These are phyloP conservation scores for Lithophane semibrunnea DNA, from an alignment of 2,888 invertebrate species.

Conservation along the genomic window DNA sequence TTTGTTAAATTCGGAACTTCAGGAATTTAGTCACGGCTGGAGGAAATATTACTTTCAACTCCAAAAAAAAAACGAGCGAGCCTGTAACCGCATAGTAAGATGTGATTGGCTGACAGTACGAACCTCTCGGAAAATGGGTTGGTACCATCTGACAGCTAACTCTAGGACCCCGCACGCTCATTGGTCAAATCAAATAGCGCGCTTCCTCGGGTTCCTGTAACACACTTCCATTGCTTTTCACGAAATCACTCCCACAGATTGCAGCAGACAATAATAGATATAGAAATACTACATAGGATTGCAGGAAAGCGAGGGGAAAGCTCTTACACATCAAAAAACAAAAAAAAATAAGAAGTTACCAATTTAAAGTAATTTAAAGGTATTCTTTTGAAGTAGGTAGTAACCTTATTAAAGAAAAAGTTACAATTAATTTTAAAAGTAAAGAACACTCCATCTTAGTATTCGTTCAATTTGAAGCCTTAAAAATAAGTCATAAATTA, in stretches of 20 bases:
- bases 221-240: no score
- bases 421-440: neutral
- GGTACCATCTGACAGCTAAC: no score
- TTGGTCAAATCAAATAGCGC: no score
- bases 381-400: neutral
- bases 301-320: no score
- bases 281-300: no score
- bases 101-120: no score
- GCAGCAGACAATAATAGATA: no score
- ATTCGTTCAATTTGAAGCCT: conserved; percentile 10
- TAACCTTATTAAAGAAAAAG: neutral
- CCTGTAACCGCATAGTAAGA: no score
- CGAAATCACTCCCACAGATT: no score
- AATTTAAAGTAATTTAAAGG: neutral
- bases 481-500: conserved; percentile 25
- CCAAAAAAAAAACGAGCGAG: neutral
- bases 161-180: no score
- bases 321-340: neutral
- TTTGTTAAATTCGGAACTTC: neutral
- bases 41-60: neutral
- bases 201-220: no score
- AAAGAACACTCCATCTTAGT: neutral
- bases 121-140: no score
- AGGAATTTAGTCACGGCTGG: neutral
- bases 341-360: neutral